phyloP scores from a whole-genome alignment of 2,797 vertebrate species.

The Poecilia velifera region DNA sequence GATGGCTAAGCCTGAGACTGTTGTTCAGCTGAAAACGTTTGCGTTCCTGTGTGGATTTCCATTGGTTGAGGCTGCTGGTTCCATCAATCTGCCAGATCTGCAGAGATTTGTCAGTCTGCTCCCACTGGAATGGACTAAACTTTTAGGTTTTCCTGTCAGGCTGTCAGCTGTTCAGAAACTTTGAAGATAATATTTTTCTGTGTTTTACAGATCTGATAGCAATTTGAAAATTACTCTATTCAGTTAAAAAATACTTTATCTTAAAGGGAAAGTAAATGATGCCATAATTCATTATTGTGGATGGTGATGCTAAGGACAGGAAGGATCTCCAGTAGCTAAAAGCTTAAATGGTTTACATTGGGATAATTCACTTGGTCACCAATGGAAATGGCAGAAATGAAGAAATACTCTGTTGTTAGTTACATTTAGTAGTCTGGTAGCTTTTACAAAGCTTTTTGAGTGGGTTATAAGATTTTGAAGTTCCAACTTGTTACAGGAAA shows the following conservation, averaged over 20 bases:
- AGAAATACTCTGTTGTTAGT: not conserved
- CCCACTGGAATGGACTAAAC: not conserved
- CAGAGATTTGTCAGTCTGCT: not conserved
- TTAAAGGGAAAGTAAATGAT: not conserved
- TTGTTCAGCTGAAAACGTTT: not conserved
- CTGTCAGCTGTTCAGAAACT: not conserved
- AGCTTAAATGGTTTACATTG: not conserved
- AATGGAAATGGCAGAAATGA: not conserved
- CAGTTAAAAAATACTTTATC: not conserved
- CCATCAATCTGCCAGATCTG: not conserved
- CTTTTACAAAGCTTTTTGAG: not conserved
- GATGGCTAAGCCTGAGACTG: not conserved
- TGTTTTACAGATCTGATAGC: not conserved
- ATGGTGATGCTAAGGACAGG: not conserved
- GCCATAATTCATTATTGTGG: not conserved
- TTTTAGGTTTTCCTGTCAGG: not conserved
- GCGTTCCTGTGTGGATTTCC: not conserved
- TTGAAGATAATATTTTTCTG: not conserved
- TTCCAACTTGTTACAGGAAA: not conserved
- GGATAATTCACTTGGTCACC: not conserved
- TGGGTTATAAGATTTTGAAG: not conserved
- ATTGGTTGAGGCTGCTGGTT: not conserved
- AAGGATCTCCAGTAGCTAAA: not conserved
- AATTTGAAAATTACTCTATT: not conserved
- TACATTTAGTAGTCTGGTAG: not conserved